phyloP scores from a whole-genome alignment of 92 coral and sea anemone genomes.

The Pocillopora meandrina region DNA sequence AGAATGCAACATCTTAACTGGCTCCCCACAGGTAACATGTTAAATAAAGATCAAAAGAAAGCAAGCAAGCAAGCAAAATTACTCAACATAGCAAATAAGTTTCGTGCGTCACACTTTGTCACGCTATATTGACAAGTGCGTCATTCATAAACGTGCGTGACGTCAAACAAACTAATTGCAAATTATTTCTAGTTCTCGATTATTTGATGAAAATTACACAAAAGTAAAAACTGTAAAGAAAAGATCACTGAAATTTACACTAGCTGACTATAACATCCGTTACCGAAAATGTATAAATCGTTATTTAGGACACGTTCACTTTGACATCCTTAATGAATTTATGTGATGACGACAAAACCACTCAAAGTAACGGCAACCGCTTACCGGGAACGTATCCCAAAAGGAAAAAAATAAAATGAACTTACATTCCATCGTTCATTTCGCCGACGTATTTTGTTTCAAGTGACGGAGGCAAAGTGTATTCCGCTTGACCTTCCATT shows the following conservation, averaged over 20 bases:
- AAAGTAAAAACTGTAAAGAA: too few species aligned
- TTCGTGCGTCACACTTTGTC: conserved; percentile 9
- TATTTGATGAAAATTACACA: too few species aligned
- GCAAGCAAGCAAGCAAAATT: too few species aligned
- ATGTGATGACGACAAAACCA: too few species aligned
- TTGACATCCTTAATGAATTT: too few species aligned
- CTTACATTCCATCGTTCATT: conserved; percentile 99
- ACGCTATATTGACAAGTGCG: background rate
- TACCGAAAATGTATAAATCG: too few species aligned
- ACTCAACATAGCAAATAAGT: background rate
- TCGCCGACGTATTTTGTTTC: conserved; percentile 92
- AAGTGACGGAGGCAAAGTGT: conserved; percentile 79
- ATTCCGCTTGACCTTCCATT: conserved; percentile 97
- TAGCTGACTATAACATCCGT: too few species aligned
- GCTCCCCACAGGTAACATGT: too few species aligned
- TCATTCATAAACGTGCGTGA: background rate
- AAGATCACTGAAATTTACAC: too few species aligned
- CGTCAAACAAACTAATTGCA: background rate
- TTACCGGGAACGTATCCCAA: background rate
- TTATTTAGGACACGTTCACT: too few species aligned
- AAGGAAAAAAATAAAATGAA: background rate
- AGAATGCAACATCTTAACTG: too few species aligned
- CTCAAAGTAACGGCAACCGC: too few species aligned
- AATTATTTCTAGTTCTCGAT: background rate
- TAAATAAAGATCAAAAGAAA: background rate